Evolutionary conservation across 2,888 invertebrate species (phyloP).

Genomic region (Hypercompe scribonia): DNA sequence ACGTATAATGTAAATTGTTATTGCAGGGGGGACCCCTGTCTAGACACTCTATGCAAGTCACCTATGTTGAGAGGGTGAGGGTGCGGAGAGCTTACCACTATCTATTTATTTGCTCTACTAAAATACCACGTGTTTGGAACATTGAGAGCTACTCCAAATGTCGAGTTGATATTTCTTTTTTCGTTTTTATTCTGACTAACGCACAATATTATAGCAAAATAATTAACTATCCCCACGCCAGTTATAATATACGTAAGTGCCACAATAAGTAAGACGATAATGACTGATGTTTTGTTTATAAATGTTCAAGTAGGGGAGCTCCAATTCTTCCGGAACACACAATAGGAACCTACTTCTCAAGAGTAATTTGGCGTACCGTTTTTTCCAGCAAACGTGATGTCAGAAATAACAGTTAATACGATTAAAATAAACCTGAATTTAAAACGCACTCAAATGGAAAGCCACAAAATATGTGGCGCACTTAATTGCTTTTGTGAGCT

Average conservation of each 20-base stretch:
- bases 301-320: slow-evolving; percentile 54
- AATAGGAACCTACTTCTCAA: slow-evolving; percentile 82
- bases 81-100: slow-evolving; percentile 76
- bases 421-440: slow-evolving; percentile 72
- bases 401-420: slow-evolving; percentile 75
- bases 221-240: slow-evolving; percentile 26
- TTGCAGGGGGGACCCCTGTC: slow-evolving; percentile 79
- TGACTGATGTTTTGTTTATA: slow-evolving; percentile 38
- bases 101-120: slow-evolving; percentile 82
- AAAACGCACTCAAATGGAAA: slow-evolving; percentile 63
- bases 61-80: slow-evolving; percentile 78
- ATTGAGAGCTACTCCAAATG: slow-evolving; percentile 63
- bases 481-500: slow-evolving; percentile 58
- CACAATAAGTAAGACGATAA: slow-evolving; percentile 42
- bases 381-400: slow-evolving; percentile 68
- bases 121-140: slow-evolving; percentile 77
- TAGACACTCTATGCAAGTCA: slow-evolving; percentile 84
- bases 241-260: slow-evolving; percentile 33
- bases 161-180: slow-evolving; percentile 46
- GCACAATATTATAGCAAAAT: slow-evolving; percentile 6
- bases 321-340: slow-evolving; percentile 67
- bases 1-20: slow-evolving; percentile 57
- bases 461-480: slow-evolving; percentile 59
- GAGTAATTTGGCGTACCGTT: slow-evolving; percentile 84
- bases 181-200: background rate